A percentile compares a stretch with the other conserved stretches of the same genome.
phyloP scores from a whole-genome alignment of 2,888 invertebrate genomes.

The Hirtodrosophila cameraria region DNA sequence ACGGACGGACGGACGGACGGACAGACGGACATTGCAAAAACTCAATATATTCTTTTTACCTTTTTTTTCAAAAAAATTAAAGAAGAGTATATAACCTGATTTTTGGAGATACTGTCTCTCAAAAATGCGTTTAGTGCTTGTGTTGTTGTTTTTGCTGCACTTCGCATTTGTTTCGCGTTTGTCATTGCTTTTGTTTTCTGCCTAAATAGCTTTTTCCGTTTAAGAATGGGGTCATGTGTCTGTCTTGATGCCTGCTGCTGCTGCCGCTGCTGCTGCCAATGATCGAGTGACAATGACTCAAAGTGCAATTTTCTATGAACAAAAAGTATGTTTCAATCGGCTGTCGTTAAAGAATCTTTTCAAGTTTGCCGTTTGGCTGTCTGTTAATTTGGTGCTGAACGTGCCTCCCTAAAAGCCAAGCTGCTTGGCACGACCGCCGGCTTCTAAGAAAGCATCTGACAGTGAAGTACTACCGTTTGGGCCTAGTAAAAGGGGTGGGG shows the following conservation, averaged over 20 bases:
- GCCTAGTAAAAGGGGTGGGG: too few species aligned
- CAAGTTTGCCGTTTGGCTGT: constrained; percentile 63
- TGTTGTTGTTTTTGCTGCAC: constrained; percentile 14
- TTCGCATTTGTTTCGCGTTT: constrained; percentile 42
- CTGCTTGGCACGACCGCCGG: constrained; percentile 28
- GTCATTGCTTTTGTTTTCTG: constrained; percentile 47
- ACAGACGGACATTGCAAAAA: too few species aligned
- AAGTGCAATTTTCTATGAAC: constrained; percentile 67
- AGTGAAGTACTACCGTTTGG: constrained; percentile 69
- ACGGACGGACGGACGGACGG: too few species aligned
- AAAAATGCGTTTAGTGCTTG: background rate
- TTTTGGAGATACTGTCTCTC: background rate
- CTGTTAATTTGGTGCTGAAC: constrained; percentile 57
- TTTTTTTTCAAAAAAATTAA: too few species aligned
- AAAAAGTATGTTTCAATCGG: constrained; percentile 19
- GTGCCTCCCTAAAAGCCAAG: constrained; percentile 54
- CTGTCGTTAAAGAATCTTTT: constrained; percentile 52
- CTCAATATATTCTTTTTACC: too few species aligned
- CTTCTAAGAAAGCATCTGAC: constrained; percentile 58
- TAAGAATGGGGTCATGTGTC: constrained; percentile 59
- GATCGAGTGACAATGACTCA: constrained; percentile 24
- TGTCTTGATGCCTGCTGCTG: background rate
- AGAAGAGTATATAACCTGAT: too few species aligned
- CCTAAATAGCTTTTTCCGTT: constrained; percentile 71
- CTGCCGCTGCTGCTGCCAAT: background rate